Evolutionary conservation across 2,113 vertebrate species (phyloP).

Genomic region (Plectropomus leopardus): DNA sequence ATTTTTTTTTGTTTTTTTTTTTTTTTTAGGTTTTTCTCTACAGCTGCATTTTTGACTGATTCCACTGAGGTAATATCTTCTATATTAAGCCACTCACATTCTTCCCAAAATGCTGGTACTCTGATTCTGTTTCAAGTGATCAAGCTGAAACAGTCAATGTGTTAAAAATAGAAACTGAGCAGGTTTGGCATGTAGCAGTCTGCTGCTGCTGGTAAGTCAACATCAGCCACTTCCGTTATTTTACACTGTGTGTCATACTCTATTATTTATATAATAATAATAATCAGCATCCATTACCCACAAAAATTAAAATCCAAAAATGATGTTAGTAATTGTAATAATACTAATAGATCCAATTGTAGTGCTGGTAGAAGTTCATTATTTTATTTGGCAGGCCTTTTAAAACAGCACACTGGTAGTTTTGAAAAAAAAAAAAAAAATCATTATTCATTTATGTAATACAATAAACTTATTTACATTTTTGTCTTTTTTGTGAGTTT

Average conservation of each 20-base stretch:
- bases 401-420: background rate
- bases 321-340: background rate
- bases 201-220: background rate
- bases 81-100: constrained; percentile 36
- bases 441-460: no score
- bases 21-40: no score
- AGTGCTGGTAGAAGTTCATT: background rate
- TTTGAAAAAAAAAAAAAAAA: no score
- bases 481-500: background rate
- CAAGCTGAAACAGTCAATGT: constrained; percentile 35
- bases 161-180: constrained; percentile 64
- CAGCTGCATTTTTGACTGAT: background rate
- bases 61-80: constrained; percentile 39
- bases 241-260: background rate
- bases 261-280: background rate
- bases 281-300: no score
- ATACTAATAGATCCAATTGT: background rate
- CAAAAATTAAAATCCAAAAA: background rate
- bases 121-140: constrained; percentile 29
- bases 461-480: no score
- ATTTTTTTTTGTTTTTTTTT: no score
- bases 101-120: background rate
- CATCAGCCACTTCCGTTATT: background rate
- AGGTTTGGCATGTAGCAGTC: constrained; percentile 20
- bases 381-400: background rate